phyloP scores from a whole-genome alignment of 2,888 invertebrate genomes.

The Acleris emargana region DNA sequence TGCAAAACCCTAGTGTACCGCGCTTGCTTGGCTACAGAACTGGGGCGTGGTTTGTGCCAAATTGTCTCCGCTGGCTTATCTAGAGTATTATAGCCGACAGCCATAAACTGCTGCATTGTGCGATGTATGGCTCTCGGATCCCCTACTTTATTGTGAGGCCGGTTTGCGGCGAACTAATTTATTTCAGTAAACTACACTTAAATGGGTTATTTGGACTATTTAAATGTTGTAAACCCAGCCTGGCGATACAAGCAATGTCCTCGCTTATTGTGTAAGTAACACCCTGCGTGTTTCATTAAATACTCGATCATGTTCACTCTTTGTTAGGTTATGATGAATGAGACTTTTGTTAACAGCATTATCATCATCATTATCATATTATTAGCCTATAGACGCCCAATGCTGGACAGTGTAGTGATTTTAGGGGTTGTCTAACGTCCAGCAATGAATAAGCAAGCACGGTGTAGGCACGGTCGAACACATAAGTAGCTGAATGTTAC shows the following conservation, averaged over 20 bases:
- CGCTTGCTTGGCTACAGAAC: slow-evolving; percentile 76
- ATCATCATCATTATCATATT: no score
- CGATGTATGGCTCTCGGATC: slow-evolving; percentile 65
- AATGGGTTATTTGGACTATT: slow-evolving; percentile 30
- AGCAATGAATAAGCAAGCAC: no score
- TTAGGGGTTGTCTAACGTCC: no score
- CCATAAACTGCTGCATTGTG: slow-evolving; percentile 74
- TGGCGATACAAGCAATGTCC: slow-evolving; percentile 11
- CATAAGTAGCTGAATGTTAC: no score
- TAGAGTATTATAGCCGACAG: slow-evolving; percentile 74
- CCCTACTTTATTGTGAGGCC: slow-evolving; percentile 59
- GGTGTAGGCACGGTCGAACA: no score
- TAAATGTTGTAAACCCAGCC: slow-evolving; percentile 26
- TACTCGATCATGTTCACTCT: slow-evolving; percentile 19
- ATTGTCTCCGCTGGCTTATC: slow-evolving; percentile 82
- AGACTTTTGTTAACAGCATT: no score
- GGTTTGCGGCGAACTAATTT: slow-evolving; percentile 36
- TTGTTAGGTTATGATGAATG: no score
- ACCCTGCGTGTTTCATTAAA: slow-evolving; percentile 15
- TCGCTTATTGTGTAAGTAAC: slow-evolving; percentile 7
- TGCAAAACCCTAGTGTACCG: slow-evolving; percentile 75
- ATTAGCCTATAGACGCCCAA: no score
- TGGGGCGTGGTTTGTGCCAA: slow-evolving; percentile 79
- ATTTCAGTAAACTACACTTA: slow-evolving; percentile 31
- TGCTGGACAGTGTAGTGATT: no score